Evolutionary conservation across 2,113 vertebrate genomes (phyloP).

Genomic region (Platysteira castanea): DNA sequence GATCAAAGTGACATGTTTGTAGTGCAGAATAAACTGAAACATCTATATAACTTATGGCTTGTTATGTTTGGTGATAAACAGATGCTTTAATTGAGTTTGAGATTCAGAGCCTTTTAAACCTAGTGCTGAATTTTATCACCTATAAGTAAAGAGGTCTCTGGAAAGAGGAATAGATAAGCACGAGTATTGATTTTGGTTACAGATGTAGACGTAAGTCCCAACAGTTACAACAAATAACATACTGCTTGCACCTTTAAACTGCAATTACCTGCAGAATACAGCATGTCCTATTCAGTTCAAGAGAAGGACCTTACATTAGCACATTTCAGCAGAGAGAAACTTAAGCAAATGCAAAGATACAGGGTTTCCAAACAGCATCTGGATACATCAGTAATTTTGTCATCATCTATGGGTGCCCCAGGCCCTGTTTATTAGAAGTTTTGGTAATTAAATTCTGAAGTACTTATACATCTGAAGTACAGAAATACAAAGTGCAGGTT

Average conservation of each 20-base stretch:
- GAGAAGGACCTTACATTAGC: neutral
- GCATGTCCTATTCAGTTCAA: neutral
- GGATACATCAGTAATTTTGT: neutral
- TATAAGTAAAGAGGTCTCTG: slow-evolving; percentile 29
- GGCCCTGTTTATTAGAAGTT: neutral
- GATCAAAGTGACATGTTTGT: slow-evolving; percentile 65
- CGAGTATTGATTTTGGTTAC: neutral
- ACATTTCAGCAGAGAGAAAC: neutral
- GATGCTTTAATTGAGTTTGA: slow-evolving; percentile 68
- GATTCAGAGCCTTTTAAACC: slow-evolving; percentile 44
- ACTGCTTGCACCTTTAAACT: neutral
- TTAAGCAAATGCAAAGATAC: neutral
- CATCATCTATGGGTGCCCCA: no score
- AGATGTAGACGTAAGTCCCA: neutral
- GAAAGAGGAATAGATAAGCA: slow-evolving; percentile 23
- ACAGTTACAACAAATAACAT: neutral
- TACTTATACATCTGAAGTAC: neutral
- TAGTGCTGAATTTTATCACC: slow-evolving; percentile 36
- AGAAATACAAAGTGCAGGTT: neutral
- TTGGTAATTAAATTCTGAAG: neutral
- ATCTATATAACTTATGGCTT: slow-evolving; percentile 64
- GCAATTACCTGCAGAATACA: neutral
- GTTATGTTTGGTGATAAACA: slow-evolving; percentile 64
- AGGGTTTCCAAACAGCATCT: neutral
- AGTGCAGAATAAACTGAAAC: slow-evolving; percentile 59